These are phyloP conservation scores for Oxyura jamaicensis DNA, from an alignment of 2,113 vertebrate genomes.

Conservation along the genomic window DNA sequence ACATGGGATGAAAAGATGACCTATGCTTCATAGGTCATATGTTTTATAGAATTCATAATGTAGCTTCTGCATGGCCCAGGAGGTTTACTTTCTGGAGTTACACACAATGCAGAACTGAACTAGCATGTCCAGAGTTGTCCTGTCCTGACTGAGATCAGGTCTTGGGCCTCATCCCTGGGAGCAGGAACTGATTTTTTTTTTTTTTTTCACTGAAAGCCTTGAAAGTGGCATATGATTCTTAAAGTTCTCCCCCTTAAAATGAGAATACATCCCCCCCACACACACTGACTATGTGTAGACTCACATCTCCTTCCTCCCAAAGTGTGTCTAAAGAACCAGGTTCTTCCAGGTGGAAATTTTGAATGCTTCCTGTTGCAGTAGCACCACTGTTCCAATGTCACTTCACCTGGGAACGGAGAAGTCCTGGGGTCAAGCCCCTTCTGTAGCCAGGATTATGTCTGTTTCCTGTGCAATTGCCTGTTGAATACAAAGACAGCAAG, in stretches of 20 bases:
- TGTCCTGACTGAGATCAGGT: background rate
- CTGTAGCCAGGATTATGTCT: background rate
- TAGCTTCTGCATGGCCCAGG: background rate
- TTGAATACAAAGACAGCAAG: background rate
- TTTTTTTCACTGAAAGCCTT: background rate
- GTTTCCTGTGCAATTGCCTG: background rate
- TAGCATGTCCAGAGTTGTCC: background rate
- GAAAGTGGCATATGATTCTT: background rate
- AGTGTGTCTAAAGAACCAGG: background rate
- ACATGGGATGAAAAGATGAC: background rate
- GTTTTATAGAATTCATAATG: background rate
- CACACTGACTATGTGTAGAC: accelerated
- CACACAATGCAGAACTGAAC: background rate
- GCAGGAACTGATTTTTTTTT: background rate
- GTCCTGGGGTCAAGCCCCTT: background rate
- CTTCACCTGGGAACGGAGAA: background rate
- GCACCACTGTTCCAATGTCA: background rate
- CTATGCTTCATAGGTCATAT: background rate
- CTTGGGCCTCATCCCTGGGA: accelerated
- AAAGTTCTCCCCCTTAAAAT: background rate
- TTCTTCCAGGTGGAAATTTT: background rate
- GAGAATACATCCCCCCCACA: background rate
- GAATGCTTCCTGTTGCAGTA: background rate
- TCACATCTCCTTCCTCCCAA: background rate
- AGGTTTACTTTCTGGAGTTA: background rate